A percentile compares a stretch with the other conserved stretches of the same genome.
Conservation (phyloP, 2,113 vertebrate genomes). For the Peromyscus leucopus region DNA sequence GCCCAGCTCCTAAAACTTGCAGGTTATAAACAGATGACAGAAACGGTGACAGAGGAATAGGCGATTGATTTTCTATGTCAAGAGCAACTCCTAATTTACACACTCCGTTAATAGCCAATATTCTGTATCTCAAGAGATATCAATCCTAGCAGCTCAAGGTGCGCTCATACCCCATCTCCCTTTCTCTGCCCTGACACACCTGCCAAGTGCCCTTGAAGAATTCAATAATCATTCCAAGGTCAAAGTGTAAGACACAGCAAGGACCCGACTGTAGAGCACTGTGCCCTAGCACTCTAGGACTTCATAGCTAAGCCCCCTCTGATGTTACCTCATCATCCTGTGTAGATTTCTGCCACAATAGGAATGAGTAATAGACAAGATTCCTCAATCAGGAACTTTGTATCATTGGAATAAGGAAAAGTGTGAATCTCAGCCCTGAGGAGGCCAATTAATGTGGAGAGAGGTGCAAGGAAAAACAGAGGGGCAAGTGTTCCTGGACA, state of each 20-base stretch:
- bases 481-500: not conserved
- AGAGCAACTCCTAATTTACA: constrained; percentile 37
- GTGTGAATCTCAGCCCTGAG: not conserved
- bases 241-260: constrained; percentile 38
- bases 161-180: not conserved
- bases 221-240: constrained; percentile 33
- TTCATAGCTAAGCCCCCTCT: not conserved
- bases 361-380: not conserved
- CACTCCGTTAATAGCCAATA: not conserved
- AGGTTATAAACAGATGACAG: constrained; percentile 24
- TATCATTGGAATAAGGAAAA: not conserved
- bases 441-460: not conserved
- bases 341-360: not conserved
- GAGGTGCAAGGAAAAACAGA: not conserved
- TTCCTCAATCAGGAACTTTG: not conserved
- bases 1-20: not conserved
- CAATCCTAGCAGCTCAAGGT: constrained; percentile 20
- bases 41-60: constrained; percentile 1
- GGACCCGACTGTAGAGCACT: not conserved
- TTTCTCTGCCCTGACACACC: not conserved
- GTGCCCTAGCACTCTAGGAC: not conserved
- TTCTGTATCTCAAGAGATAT: not conserved
- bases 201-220: not conserved
- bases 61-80: constrained; percentile 53
- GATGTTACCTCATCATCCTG: not conserved